Evolutionary conservation across 2,113 vertebrate species (phyloP), one percentile per base, ranked within the genome.

Genomic region (sheep (Ovis aries)): DNA sequence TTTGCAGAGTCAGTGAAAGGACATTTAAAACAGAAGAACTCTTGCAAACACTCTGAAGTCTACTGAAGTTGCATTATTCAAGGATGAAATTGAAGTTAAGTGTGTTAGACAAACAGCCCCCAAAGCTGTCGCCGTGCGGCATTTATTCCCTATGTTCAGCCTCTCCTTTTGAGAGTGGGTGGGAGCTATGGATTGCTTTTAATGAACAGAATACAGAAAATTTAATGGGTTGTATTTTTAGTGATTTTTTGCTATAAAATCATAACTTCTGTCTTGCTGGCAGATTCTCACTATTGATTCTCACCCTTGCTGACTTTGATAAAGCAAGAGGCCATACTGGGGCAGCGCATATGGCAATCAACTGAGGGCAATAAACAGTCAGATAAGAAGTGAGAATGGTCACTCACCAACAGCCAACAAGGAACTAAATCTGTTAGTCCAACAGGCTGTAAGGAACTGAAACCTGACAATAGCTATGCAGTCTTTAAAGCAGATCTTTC

Each of bases 51-150:
- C 19, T 90, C 43, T 82, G 33, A 82, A 27, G 33, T 16, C 43
- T 45, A 74, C 23, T 29, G 29, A 36, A 29, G 62, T 59, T 82
- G 33, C 36, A 25, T n/a, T 80, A 87, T 92, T 92, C 59, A 60
- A 90, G 43, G 25, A 91, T 71, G 64, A 92, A 43, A 36, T 1
- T 48, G 36, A 50, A 81, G n/a, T 6, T 25, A 31, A 67, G 5
- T 23, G 50, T 52, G 77, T 31, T 57, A 23, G 23, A 67, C 7
- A 80, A 67, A 80, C 23, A 11, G 23, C 12, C 15, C 9, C 19
- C 6, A 17, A 40, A 55, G 23, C 40, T 43, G 25, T 19, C 4
- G 0, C 9, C 1, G 1, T 25, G 0, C 59, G 12, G 8, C 53
- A 74, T 45, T 16, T 60, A 31, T 31, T 23, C 3, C 29, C 71